Evolutionary conservation across 2,888 invertebrate genomes (phyloP), one percentile per base, ranked within the genome.

Genomic region (Campopleginae sp.): DNA sequence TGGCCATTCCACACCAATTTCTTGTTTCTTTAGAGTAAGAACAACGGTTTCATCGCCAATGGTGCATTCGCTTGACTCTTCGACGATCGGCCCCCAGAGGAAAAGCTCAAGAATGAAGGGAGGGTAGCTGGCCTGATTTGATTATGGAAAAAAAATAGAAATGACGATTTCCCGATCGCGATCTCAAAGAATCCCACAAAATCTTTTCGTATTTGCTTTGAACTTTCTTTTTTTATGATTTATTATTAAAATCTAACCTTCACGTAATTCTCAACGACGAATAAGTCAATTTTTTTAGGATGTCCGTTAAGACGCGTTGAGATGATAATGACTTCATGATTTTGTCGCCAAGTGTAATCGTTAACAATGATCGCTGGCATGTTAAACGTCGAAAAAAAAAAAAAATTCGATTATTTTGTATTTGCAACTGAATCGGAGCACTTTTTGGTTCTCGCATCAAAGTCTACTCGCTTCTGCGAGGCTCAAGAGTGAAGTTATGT

Each of bases 261-360:
- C 12, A 97, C 92, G 91, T 97, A 97, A 86, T 95, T 95, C 84
- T 96, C 95, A 0, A 96, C 95, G 0, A 96, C 96, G 88, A 97
- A 96, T 63, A 97, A 92, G 92, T 97, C 96, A 0, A 96, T 95
- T 92, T 96, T 96, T 80, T 95, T 95, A 42, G 95, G 94, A 88
- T 94, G 95, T 7, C 96, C 95, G 90, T 95, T 96, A 72, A 97
- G 91, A 6, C 97, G 96, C 42, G 97, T 95, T 87, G 95, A 95
- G 79, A 98, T 95, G 84, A 95, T 95, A 10, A 98, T 90, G 51
- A 93, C 94, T 54, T 94, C 94, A 17, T 94, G 94, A 1, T 96
- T 96, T 94, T 98, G 97, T 54, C 95, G 95, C 98, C 98, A 98
- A 51, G 95, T 95, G 90, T 95, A 96, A 94, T 97, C 96, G 94